Conservation (phyloP, 64 coral and sea anemone genomes). For the Montipora cactus region DNA sequence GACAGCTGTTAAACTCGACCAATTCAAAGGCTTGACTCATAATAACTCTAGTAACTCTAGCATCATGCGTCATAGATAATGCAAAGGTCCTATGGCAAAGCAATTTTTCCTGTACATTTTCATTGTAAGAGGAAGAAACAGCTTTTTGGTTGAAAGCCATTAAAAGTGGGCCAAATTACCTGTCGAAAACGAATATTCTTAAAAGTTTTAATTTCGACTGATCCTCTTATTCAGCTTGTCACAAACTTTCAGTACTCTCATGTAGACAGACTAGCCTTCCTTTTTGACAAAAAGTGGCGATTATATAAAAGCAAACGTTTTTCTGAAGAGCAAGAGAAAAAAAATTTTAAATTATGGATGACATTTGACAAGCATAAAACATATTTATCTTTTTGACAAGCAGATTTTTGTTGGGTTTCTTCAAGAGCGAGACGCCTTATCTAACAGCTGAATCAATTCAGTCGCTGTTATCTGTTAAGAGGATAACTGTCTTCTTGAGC, state of each 20-base stretch:
- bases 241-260: neutral
- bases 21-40: no score
- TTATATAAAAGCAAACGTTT: no score
- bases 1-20: no score
- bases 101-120: neutral
- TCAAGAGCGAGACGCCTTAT: neutral
- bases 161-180: neutral
- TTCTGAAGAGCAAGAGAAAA: no score
- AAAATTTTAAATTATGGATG: no score
- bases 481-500: neutral
- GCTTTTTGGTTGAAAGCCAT: neutral
- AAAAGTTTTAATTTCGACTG: neutral
- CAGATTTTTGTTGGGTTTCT: neutral
- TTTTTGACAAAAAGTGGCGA: no score
- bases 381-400: neutral
- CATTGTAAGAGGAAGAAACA: neutral
- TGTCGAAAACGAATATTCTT: neutral
- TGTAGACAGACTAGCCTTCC: no score
- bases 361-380: no score
- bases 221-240: neutral
- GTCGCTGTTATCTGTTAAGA: neutral
- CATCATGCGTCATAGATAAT: no score
- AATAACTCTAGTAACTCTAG: no score
- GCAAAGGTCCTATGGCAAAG: no score
- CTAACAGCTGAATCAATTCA: slow-evolving; percentile 34